Evolutionary conservation across 2,888 invertebrate species (phyloP).

Genomic region (Imbricaverruca yamaguchii): DNA sequence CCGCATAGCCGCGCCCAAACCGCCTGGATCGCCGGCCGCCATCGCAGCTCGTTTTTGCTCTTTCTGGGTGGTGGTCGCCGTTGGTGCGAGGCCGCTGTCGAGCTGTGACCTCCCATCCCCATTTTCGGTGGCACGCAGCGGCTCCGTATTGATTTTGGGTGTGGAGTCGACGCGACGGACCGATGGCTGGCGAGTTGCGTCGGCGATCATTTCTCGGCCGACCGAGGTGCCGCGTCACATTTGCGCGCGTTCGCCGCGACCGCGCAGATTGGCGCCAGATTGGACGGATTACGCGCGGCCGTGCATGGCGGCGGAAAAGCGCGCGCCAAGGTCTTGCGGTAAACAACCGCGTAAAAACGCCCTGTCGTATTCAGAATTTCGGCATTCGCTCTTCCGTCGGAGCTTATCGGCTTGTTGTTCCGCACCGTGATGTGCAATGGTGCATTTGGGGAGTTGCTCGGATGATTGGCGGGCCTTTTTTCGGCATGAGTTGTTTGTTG

Average conservation of each 20-base stretch:
- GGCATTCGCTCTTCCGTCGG: not conserved
- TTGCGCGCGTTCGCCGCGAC: not conserved
- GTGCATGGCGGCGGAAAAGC: not conserved
- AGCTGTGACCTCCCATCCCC: not conserved
- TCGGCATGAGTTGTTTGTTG: not conserved
- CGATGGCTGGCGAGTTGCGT: not conserved
- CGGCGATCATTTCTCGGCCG: not conserved
- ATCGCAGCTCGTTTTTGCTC: not conserved
- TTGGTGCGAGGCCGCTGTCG: not conserved
- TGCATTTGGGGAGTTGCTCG: not conserved
- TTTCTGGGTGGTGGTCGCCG: not conserved
- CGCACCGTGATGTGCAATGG: not conserved
- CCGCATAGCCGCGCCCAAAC: too few species aligned
- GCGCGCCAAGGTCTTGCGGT: not conserved
- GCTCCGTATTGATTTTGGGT: conserved; percentile 1
- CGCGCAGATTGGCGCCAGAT: not conserved
- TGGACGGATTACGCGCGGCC: not conserved
- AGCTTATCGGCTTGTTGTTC: not conserved
- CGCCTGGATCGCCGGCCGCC: not conserved
- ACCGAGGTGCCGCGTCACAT: not conserved
- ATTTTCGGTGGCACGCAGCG: not conserved
- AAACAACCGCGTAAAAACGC: not conserved
- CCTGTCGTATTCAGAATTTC: not conserved
- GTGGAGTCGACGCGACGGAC: not conserved
- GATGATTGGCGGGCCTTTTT: not conserved